Evolutionary conservation across 1,140 invertebrate genomes (phyloP).

Genomic region (Globodera ellingtonae): DNA sequence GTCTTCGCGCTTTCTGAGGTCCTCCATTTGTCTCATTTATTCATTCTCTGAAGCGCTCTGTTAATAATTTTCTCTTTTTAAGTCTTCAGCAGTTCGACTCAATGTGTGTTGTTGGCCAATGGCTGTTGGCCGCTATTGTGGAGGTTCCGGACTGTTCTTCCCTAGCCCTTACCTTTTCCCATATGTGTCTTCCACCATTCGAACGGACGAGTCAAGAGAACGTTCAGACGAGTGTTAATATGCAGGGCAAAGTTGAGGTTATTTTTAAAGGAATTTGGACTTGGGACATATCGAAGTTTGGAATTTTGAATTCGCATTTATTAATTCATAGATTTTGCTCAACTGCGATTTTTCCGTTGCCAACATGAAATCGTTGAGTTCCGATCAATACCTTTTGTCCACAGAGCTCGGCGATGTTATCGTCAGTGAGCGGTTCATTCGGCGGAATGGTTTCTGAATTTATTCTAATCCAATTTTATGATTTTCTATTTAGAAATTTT

Average conservation of each 20-base stretch:
- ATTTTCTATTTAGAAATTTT: slow-evolving; percentile 13
- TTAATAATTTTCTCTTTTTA: background rate
- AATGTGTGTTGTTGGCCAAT: slow-evolving; percentile 12
- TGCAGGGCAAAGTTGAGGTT: slow-evolving; percentile 8
- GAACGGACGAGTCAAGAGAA: slow-evolving; percentile 17
- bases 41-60: too few relatives aligned
- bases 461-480: background rate
- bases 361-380: background rate
- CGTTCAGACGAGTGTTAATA: slow-evolving; percentile 1
- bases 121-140: background rate
- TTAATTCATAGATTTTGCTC: slow-evolving; percentile 8
- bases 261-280: background rate
- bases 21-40: background rate
- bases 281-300: too few relatives aligned
- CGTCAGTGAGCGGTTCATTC: slow-evolving; percentile 6
- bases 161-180: background rate
- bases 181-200: slow-evolving; percentile 23
- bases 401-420: slow-evolving; percentile 13
- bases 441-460: background rate
- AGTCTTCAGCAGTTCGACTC: slow-evolving; percentile 23
- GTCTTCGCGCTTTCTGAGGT: slow-evolving; percentile 10
- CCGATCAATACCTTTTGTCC: slow-evolving; percentile 7
- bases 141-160: background rate
- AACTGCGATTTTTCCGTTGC: slow-evolving; percentile 13
- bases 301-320: background rate